Conservation (phyloP, 2,888 invertebrate species). For the Tribolium freemani region DNA sequence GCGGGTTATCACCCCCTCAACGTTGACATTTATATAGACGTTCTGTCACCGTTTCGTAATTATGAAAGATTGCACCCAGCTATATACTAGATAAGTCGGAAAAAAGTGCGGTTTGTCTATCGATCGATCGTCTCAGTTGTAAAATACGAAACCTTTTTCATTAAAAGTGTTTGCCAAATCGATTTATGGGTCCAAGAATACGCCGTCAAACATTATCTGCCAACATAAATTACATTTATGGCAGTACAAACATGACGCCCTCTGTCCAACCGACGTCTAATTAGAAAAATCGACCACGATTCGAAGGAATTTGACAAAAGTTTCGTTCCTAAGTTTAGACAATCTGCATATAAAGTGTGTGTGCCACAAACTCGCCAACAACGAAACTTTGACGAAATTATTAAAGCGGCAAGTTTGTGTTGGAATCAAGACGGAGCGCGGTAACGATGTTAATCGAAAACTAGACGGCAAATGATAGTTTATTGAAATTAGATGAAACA, state of each 20-base stretch:
- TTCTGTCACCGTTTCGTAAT: constrained; percentile 24
- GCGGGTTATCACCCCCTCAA: constrained; percentile 5
- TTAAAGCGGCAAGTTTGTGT: constrained; percentile 25
- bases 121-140: constrained; percentile 35
- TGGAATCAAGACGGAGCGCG: constrained; percentile 4
- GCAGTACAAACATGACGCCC: constrained; percentile 51
- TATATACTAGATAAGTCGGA: neutral
- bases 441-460: constrained; percentile 18
- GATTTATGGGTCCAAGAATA: constrained; percentile 53
- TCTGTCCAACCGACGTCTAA: constrained; percentile 41
- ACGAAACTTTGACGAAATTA: constrained; percentile 25
- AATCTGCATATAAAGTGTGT: constrained; percentile 30
- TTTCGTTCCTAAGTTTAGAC: neutral
- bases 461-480: neutral
- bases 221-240: constrained; percentile 55
- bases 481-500: neutral
- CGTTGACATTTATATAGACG: neutral
- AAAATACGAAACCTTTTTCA: constrained; percentile 55
- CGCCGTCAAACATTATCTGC: constrained; percentile 52
- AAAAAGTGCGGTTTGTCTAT: neutral
- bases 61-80: constrained; percentile 22
- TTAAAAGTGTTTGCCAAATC: constrained; percentile 57
- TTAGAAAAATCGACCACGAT: constrained; percentile 39
- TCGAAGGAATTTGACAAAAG: neutral
- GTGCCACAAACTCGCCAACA: constrained; percentile 18